Evolutionary conservation across 2,113 vertebrate genomes (phyloP).

Genomic region (Paraplagusia blochii): DNA sequence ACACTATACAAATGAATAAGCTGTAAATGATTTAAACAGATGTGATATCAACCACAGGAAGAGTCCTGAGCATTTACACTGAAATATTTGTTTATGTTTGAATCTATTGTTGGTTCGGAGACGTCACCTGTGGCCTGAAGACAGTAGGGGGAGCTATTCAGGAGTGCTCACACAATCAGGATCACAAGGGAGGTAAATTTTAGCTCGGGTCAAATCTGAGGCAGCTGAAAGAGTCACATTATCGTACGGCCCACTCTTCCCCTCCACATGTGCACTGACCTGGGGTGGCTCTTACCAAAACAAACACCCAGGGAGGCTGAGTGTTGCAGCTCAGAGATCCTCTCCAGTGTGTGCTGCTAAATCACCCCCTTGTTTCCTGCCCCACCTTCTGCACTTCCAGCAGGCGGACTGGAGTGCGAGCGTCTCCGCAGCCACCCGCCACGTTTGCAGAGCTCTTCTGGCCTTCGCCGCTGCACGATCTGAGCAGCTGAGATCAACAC

Average conservation of each 20-base stretch:
- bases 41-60: too few species aligned
- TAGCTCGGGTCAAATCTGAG: too few species aligned
- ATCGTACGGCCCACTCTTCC: background rate
- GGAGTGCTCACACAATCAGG: too few species aligned
- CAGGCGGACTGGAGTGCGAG: conserved; percentile 12
- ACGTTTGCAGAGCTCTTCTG: conserved; percentile 19
- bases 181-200: too few species aligned
- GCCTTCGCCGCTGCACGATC: conserved; percentile 15
- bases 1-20: too few species aligned
- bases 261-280: conserved; percentile 4
- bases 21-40: too few species aligned
- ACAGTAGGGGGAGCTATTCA: too few species aligned
- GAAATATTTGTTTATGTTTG: too few species aligned
- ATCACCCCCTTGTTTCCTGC: conserved; percentile 43
- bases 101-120: too few species aligned
- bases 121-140: too few species aligned
- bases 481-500: conserved; percentile 65
- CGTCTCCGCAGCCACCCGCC: conserved; percentile 14
- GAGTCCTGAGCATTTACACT: too few species aligned
- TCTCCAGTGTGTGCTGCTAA: conserved; percentile 15
- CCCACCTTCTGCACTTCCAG: conserved; percentile 25
- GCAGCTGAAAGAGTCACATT: too few species aligned
- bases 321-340: conserved; percentile 28
- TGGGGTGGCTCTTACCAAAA: conserved; percentile 25
- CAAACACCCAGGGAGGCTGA: conserved; percentile 20